phyloP scores from a whole-genome alignment of 2,113 vertebrate genomes.

The Tilapia sparmanii region DNA sequence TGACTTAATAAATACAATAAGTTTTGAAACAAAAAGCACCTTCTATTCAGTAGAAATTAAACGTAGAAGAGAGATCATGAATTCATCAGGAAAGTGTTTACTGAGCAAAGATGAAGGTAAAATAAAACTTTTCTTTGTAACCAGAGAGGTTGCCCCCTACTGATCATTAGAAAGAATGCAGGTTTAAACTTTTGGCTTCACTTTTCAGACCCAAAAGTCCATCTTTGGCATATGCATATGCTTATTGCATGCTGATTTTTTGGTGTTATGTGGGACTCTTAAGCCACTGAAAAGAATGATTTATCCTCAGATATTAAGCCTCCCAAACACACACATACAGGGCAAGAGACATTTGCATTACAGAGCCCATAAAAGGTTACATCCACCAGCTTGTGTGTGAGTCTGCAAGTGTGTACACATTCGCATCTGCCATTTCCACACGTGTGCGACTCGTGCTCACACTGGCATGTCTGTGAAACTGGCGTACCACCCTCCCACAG shows the following conservation, averaged over 20 bases:
- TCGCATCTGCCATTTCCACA: background rate
- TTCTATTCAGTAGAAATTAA: background rate
- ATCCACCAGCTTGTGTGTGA: background rate
- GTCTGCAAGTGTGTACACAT: background rate
- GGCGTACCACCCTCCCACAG: background rate
- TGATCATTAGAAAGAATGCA: background rate
- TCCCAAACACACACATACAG: background rate
- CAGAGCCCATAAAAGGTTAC: constrained; percentile 23
- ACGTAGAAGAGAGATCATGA: background rate
- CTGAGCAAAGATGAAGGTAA: background rate
- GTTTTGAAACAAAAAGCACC: background rate
- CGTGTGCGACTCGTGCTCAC: background rate
- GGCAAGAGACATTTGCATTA: constrained; percentile 2
- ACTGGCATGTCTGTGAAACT: background rate
- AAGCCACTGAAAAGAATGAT: background rate
- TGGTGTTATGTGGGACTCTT: background rate
- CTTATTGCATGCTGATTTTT: background rate
- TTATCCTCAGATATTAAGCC: background rate
- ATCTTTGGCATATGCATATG: background rate
- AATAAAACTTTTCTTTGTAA: background rate
- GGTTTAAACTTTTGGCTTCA: background rate
- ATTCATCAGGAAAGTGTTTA: background rate
- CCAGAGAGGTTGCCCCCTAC: background rate
- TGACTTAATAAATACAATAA: background rate
- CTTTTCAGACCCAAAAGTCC: background rate